Evolutionary conservation across 2,888 invertebrate species (phyloP), one percentile per base, ranked within the genome.

Genomic region (Anarsia innoxiella): DNA sequence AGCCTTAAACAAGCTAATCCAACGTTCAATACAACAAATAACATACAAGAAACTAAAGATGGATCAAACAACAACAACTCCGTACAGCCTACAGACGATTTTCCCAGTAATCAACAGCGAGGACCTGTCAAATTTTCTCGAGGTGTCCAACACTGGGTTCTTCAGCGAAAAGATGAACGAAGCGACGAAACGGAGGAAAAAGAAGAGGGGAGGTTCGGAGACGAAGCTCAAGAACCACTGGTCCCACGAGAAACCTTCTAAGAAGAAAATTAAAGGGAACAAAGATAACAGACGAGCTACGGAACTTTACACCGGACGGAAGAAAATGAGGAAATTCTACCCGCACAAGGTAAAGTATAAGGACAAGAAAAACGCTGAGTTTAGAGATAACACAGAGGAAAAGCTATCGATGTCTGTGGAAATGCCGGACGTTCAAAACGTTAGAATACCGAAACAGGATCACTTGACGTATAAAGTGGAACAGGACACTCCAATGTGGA

Each of bases 321-420:
- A 74, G 51, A 77, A 76, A 37, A 53, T 79, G 0, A 51, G 70
- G 2, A 82, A 79, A 29, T 83, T 76, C 44, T 83, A 77, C 31
- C 83, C 83, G 1, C 82, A 80, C 51, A 83, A 80, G 42, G 62
- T 75, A n/a, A 82, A 82, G 37, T 70, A 77, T 35, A 77, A 71
- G 25, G 77, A 78, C 28, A 73, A 72, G 37, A 16, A 9, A 3
- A 57, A 51, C 36, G 59, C 52, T 5, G 63, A 67, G 8, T 62
- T 59, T 23, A 51, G 41, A 0, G 69, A 73, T 23, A 61, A 69
- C 23, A 68, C 74, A 0, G 72, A 63, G 0, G 80, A 78, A 26
- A 73, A 69, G 31, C 39, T 72, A 0, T 78, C 80, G 0, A 67
- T 76, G 65, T 80, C 82, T 0, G 71, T 71, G 0, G 82, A 82